phyloP scores from a whole-genome alignment of 2,888 invertebrate species.

The Drosophila eohydei region DNA sequence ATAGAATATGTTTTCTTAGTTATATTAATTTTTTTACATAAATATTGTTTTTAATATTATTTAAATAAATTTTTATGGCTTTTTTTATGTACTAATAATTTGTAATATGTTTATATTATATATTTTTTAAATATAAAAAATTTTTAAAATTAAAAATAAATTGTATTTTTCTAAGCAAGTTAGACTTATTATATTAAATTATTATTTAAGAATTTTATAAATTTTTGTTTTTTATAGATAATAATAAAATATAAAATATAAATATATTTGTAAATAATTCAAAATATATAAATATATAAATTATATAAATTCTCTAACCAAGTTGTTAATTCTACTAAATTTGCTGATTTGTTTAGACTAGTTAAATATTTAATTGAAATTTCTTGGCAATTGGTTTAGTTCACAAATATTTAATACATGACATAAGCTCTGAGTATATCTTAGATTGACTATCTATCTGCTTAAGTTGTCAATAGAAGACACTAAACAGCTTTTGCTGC shows the following conservation, averaged over 20 bases:
- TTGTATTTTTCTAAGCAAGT: too few relatives aligned
- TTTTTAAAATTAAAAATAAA: too few relatives aligned
- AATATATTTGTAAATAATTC: too few relatives aligned
- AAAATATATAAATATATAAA: too few relatives aligned
- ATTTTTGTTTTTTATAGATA: too few relatives aligned
- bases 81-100: background rate
- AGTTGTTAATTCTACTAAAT: background rate
- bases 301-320: too few relatives aligned
- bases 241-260: too few relatives aligned
- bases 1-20: too few relatives aligned
- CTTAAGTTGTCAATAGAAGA: background rate
- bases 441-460: background rate
- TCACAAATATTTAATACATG: background rate
- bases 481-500: conserved; percentile 13
- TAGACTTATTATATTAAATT: too few relatives aligned
- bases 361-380: background rate
- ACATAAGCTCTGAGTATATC: background rate
- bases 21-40: too few relatives aligned
- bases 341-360: background rate
- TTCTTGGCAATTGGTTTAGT: background rate
- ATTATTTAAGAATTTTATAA: too few relatives aligned
- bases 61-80: background rate
- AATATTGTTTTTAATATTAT: too few relatives aligned
- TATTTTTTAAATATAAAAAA: background rate
- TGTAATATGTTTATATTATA: background rate